Evolutionary conservation across 92 coral and sea anemone genomes (phyloP), one percentile per base, ranked within the genome.

Genomic region (Porites evermanni): DNA sequence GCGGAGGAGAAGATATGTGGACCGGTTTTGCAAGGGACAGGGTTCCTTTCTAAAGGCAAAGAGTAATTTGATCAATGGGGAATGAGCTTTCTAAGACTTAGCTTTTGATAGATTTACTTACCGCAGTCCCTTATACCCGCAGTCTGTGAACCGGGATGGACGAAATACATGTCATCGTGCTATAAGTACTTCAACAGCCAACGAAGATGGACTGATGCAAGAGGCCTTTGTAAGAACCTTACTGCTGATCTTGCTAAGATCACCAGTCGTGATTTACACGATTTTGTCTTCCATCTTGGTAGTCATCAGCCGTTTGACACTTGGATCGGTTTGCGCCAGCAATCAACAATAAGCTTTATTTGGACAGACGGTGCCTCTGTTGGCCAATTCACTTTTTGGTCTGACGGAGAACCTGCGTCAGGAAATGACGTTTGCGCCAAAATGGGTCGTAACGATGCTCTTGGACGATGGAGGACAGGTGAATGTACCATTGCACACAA

Each of bases 301-400:
- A 23, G 12, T 4, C 29, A 56, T n/a, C 82, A 77, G 32, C 54
- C 38, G 1, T 64, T 47, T 53, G 64, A 23, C 70, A 72, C 59
- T 68, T 91, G 94, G 94, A 79, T 91, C n/a, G 92, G 94, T 18
- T 67, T 91, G 77, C 74, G 65, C 26, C 76, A 82, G 51, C 19
- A 8, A 32, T 24, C 12, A 11, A 8, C 23, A 72, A 8, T 64
- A 13, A n/a, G 51, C 2, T 91, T 84, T 69, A 56, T 59, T 64
- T 91, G 94, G 94, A 69, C 90, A 19, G 94, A 88, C 64, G 90
- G 90, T 44, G 73, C 79, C 12, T 16, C 51, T 7, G 29, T 84
- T 13, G 90, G 82, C 20, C 72, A 77, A 13, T 85, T 83, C 72
- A 61, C 63, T 11, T 63, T 80, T 53, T 91, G 92, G 92, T 70